Evolutionary conservation across 2,113 vertebrate species (phyloP).

Genomic region (Centrocercus urophasianus): DNA sequence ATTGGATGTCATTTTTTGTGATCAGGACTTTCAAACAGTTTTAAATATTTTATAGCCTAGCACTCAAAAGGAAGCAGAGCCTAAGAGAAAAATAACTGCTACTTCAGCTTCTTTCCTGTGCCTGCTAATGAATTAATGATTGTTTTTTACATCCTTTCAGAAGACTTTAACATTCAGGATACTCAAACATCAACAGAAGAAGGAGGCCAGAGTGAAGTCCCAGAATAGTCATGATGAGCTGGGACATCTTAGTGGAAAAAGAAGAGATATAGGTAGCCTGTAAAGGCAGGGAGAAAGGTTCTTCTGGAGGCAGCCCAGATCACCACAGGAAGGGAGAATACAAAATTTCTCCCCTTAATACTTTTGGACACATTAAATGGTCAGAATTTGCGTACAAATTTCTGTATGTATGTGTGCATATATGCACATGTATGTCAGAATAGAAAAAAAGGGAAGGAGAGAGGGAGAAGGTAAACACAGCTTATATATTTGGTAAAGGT

Average conservation of each 20-base stretch:
- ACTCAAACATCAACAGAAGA: background rate
- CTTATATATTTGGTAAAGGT: background rate
- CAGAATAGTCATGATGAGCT: background rate
- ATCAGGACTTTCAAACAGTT: conserved; percentile 41
- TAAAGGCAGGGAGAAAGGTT: background rate
- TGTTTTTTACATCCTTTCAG: conserved; percentile 1
- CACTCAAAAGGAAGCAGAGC: background rate
- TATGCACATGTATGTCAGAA: fast-evolving
- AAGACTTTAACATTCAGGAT: background rate
- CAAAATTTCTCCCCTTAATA: background rate
- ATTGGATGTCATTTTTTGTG: background rate
- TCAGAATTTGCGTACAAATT: background rate
- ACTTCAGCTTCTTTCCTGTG: conserved; percentile 20
- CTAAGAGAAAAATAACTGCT: conserved; percentile 6
- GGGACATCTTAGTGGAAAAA: background rate
- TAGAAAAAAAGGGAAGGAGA: background rate
- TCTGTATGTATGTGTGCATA: background rate
- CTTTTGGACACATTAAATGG: background rate
- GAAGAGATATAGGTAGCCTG: background rate
- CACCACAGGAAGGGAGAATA: background rate
- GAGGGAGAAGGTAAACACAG: background rate
- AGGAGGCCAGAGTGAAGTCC: background rate
- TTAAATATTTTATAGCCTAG: conserved; percentile 44
- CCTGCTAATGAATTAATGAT: conserved; percentile 43
- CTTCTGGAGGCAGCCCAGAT: background rate